Conservation (phyloP, 2,888 invertebrate species). For the Papilio elwesi region DNA sequence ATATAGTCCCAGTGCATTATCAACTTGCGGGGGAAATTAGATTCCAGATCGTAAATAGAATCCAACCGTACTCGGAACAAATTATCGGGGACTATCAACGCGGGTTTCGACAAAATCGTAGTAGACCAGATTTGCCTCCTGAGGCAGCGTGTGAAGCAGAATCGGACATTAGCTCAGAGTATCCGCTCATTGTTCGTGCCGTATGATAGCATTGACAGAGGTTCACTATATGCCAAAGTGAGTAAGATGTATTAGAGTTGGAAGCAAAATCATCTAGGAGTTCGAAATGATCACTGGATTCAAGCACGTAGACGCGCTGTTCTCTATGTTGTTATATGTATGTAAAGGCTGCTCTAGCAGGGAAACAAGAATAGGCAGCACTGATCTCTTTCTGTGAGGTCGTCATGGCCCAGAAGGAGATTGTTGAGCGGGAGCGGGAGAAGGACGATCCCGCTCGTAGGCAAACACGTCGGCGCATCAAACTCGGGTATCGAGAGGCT, state of each 20-base stretch:
- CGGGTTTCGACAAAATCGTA: too few relatives aligned
- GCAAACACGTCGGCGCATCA: too few relatives aligned
- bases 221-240: background rate
- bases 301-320: constrained; percentile 39
- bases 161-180: background rate
- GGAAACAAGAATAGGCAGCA: constrained; percentile 19
- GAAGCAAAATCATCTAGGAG: constrained; percentile 12
- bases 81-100: too few relatives aligned
- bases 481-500: too few relatives aligned
- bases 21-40: too few relatives aligned
- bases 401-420: constrained; percentile 37
- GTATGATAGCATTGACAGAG: background rate
- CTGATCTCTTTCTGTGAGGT: constrained; percentile 30
- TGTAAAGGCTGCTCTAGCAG: background rate
- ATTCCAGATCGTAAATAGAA: too few relatives aligned
- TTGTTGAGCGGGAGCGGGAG: too few relatives aligned
- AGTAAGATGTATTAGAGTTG: background rate
- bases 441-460: background rate
- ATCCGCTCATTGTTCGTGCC: background rate
- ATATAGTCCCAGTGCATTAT: too few relatives aligned
- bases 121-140: background rate
- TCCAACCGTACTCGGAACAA: too few relatives aligned
- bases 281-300: constrained; percentile 39
- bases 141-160: background rate
- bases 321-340: background rate